A percentile compares a stretch with the other conserved stretches of the same genome.
phyloP scores from a whole-genome alignment of 2,113 vertebrate genomes.

The Syngnathus scovelli region DNA sequence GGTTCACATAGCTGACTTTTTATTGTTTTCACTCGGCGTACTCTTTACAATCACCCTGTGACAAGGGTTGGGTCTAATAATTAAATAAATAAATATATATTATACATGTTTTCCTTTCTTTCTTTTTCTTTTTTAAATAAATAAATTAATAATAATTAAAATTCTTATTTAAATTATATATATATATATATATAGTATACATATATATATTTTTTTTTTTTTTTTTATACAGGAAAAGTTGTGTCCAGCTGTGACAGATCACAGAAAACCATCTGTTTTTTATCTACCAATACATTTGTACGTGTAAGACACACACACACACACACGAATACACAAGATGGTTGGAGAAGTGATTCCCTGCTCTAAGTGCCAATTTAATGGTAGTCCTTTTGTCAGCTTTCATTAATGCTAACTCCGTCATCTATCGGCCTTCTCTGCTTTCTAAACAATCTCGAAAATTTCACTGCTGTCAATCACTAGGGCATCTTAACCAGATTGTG shows the following conservation, averaged over 20 bases:
- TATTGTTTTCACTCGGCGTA: too few relatives aligned
- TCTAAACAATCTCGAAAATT: conserved; percentile 37
- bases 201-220: not conserved
- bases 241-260: conserved; percentile 10
- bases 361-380: conserved; percentile 12
- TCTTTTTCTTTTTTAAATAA: too few relatives aligned
- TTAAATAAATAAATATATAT: too few relatives aligned
- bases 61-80: too few relatives aligned
- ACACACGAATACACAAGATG: conserved; percentile 6
- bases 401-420: conserved; percentile 32
- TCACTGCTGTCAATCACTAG: conserved; percentile 39
- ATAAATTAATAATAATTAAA: too few relatives aligned
- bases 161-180: too few relatives aligned
- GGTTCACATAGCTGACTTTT: too few relatives aligned
- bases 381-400: conserved; percentile 26
- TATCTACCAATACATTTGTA: conserved; percentile 21
- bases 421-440: conserved; percentile 5
- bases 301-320: conserved; percentile 1
- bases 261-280: conserved; percentile 25
- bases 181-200: too few relatives aligned
- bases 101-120: too few relatives aligned
- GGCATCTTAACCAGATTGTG: not conserved
- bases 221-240: not conserved
- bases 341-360: not conserved
- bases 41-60: too few relatives aligned